Conservation (phyloP, 2,888 invertebrate species). For the Sussaba pulchella region DNA sequence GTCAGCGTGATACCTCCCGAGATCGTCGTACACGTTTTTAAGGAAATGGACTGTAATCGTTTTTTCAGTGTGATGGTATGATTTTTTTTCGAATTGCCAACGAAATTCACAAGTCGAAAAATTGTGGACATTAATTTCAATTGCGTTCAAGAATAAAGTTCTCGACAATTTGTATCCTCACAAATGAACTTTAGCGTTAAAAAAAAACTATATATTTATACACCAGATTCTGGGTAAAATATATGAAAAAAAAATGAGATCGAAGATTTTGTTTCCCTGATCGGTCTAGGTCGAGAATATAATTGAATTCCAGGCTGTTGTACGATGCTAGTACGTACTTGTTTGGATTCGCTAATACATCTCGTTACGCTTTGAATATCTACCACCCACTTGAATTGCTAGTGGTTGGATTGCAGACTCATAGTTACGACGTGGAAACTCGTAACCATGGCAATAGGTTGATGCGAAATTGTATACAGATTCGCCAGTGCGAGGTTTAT, state of each 20-base stretch:
- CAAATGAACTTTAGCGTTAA: no score
- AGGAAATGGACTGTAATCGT: background rate
- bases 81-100: no score
- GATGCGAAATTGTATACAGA: background rate
- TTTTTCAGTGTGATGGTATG: no score
- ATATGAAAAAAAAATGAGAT: no score
- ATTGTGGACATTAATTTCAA: no score
- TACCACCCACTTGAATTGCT: background rate
- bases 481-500: background rate
- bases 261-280: no score
- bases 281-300: no score
- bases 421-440: background rate
- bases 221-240: no score
- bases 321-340: background rate
- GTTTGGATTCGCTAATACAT: background rate
- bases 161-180: no score
- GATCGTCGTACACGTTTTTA: background rate
- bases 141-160: background rate
- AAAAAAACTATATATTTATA: no score
- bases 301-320: background rate
- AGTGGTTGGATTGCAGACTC: background rate
- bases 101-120: no score
- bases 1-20: background rate
- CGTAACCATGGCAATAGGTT: slow-evolving; percentile 13
- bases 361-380: background rate